Evolutionary conservation across 1,140 invertebrate genomes (phyloP).

Genomic region (Cephus cinctus): DNA sequence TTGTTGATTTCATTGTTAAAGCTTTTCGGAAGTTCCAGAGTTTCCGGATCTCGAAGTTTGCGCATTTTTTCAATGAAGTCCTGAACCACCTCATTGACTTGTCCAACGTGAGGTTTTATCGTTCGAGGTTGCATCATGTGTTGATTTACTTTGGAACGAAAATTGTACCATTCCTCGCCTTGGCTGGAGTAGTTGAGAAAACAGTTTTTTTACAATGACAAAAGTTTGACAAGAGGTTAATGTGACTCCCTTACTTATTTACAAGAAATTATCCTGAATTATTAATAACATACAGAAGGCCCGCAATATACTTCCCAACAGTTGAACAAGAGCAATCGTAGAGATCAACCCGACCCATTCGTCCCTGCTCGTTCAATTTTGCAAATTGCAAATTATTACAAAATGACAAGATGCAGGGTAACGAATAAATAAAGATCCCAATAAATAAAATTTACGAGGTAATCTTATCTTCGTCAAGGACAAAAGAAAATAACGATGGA

Average conservation of each 20-base stretch:
- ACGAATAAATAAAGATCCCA: too few relatives aligned
- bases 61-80: constrained; percentile 59
- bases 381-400: too few relatives aligned
- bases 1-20: constrained; percentile 67
- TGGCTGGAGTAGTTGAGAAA: constrained; percentile 43
- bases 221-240: too few relatives aligned
- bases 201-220: background rate
- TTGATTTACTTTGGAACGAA: constrained; percentile 57
- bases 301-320: background rate
- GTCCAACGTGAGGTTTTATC: constrained; percentile 53
- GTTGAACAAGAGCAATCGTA: background rate
- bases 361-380: constrained; percentile 14
- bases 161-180: constrained; percentile 57
- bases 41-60: constrained; percentile 52
- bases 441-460: too few relatives aligned
- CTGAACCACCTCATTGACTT: constrained; percentile 52
- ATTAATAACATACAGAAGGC: background rate
- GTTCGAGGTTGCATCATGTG: constrained; percentile 59
- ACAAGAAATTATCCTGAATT: constrained; percentile 1
- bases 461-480: too few relatives aligned
- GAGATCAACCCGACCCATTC: constrained; percentile 5
- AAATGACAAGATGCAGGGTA: too few relatives aligned
- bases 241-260: too few relatives aligned
- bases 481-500: too few relatives aligned
- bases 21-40: constrained; percentile 56